Percentiles rank a stretch among this genome's conserved stretches.
phyloP scores from a whole-genome alignment of 2,888 invertebrate species.

The Andrena trimmerana region DNA sequence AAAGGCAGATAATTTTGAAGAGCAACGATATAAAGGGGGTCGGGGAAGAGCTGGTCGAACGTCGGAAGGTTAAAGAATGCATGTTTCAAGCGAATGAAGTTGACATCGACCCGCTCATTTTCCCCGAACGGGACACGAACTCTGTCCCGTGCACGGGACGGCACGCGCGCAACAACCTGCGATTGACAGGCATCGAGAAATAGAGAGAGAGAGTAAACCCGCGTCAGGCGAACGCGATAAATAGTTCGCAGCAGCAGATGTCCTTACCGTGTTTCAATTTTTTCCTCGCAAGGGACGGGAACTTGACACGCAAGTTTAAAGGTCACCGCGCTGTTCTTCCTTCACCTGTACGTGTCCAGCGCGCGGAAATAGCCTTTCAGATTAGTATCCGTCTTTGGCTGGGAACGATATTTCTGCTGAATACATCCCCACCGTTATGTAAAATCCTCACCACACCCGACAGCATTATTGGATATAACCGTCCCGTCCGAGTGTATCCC shows the following conservation, averaged over 20 bases:
- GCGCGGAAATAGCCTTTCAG: constrained; percentile 61
- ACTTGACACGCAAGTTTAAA: constrained; percentile 59
- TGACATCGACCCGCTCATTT: background rate
- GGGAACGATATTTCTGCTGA: constrained; percentile 65
- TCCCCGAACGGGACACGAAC: background rate
- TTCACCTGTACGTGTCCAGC: constrained; percentile 48
- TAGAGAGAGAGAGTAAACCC: constrained; percentile 11
- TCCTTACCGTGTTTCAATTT: constrained; percentile 68
- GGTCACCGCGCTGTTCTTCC: constrained; percentile 51
- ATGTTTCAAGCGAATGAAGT: background rate
- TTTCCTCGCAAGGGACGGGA: constrained; percentile 32
- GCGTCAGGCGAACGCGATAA: constrained; percentile 10
- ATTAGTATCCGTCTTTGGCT: constrained; percentile 62
- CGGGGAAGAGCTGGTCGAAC: no score
- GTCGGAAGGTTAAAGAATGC: constrained; percentile 11
- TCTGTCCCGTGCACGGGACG: background rate
- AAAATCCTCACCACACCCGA: constrained; percentile 60
- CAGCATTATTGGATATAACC: constrained; percentile 35
- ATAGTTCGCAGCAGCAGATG: constrained; percentile 47
- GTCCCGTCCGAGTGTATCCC: background rate
- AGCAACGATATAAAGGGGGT: no score
- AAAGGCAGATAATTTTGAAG: background rate
- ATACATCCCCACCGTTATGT: constrained; percentile 69
- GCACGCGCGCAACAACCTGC: constrained; percentile 35
- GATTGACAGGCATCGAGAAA: constrained; percentile 52